These are phyloP conservation scores for Serripes groenlandicus DNA, from an alignment of 2,888 invertebrate genomes.

Conservation along the genomic window DNA sequence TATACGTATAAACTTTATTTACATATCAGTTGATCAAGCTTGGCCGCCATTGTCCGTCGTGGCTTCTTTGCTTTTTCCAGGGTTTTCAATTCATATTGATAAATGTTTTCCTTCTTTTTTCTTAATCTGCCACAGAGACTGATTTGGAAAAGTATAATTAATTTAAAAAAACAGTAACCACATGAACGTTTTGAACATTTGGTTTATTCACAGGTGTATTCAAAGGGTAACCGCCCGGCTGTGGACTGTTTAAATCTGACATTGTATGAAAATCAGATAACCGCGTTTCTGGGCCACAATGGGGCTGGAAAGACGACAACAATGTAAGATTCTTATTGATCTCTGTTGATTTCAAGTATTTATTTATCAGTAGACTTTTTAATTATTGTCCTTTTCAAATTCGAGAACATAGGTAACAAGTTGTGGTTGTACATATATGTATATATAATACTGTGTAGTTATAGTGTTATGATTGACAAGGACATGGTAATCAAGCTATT, in stretches of 20 bases:
- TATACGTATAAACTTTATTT: no score
- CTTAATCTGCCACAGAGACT: no score
- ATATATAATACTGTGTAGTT: not conserved
- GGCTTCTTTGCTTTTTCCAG: no score
- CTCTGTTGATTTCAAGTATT: not conserved
- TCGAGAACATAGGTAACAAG: not conserved
- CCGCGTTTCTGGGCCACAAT: constrained; percentile 85
- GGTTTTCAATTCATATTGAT: no score
- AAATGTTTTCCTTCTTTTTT: no score
- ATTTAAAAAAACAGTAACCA: no score
- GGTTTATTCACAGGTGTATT: constrained; percentile 1
- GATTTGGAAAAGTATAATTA: no score
- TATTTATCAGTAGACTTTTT: not conserved
- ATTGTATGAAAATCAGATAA: constrained; percentile 84
- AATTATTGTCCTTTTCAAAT: not conserved
- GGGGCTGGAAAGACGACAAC: constrained; percentile 86
- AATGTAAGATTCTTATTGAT: constrained; percentile 84
- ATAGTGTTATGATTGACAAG: no score
- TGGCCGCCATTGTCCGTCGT: no score
- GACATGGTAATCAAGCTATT: no score
- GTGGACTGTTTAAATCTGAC: constrained; percentile 81
- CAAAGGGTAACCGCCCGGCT: constrained; percentile 58
- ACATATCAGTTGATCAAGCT: no score
- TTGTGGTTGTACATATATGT: not conserved
- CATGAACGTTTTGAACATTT: no score